Evolutionary conservation across 2,113 vertebrate genomes (phyloP), one percentile per base, ranked within the genome.

Genomic region (Axis porcinus): DNA sequence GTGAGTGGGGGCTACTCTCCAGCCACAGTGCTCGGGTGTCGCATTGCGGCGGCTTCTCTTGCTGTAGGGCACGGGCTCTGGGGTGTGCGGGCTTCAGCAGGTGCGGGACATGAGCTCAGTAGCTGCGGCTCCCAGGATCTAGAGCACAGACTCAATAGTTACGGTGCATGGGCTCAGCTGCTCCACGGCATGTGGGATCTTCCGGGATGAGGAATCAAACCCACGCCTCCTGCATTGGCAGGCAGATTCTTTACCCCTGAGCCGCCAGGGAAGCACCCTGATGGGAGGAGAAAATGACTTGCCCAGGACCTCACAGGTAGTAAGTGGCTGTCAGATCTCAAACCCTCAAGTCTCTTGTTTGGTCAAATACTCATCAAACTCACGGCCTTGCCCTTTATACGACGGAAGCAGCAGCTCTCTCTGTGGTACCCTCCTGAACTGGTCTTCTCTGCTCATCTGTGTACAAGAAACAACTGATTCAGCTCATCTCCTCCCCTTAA

Each of bases 361-460:
- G 50, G 58, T 21, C 50, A 5, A 33, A 17, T 4, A 7, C 43
- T 94, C 28, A 3, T 47, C 60, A 19, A 64, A 21, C 23, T 40
- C 78, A 14, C n/a, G 3, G 4, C 21, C 36, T 13, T 4, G 6
- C 2, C 50, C 57, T 47, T 47, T 2, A 2, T 3, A 7, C 0
- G 28, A 47, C 0, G 0, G 1, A 36, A 62, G 28, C 52, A 76
- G 33, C 16, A 43, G 7, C 23, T 67, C 36, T 79, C 30, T 28
- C 15, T 14, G 5, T 19, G 14, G 6, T 21, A 2, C 7, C 25
- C 30, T 64, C 74, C 81, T 13, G 8, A 43, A 23, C n/a, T 10
- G 5, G 5, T 14, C 27, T 85, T 45, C 27, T 14, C n/a, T 10
- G 9, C 40, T 54, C 25, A 12, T 40, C 43, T 64, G n/a, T 79